Base-by-base conservation (phyloP, 2,113 vertebrate species). In the Phaetusa simplex region DNA sequence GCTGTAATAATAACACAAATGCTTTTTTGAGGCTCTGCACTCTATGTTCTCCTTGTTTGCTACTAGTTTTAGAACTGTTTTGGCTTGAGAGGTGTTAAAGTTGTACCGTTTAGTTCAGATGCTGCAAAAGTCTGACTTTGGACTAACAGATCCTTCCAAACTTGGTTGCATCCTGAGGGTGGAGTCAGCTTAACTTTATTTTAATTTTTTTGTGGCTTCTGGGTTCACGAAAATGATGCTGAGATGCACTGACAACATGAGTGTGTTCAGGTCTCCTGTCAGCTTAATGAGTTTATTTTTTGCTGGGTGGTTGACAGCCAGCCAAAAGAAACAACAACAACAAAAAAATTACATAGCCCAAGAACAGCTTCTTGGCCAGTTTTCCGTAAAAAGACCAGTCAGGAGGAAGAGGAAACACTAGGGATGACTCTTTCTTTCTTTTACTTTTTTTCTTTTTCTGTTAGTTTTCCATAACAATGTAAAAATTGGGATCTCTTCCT, bases 211-310 rank as follows among this genome's bases (percentile, higher is more conserved):
- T 55, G 1, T 76, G 55, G 42, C 42, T 84, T 71, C 82, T 80
- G 70, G 19, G 53, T 81, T 92, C 42, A 30, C 0, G 0, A 53
- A 49, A 70, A 4, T 90, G 91, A 88, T 67, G 67, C 70, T 88
- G 92, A 93, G 93, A 82, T 77, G 61, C 72, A 40, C 38, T 94
- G 95, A 91, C 71, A 94, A 53, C 45, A 32, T 5, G 64, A 95
- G 65, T 43, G 71, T 72, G 91, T 80, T 87, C 82, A 53, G 45
- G 82, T 84, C 93, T 92, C 26, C 82, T 82, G 80, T 87, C 82
- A 80, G 30, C 53, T 73, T 93, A 95, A 95, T 94, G 89, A 95
- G 76, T 95, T 95, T 95, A 70, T 93, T 96, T 94, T 94, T 94
- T 95, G 91, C 32, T 77, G 73, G 56, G 56, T 82, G 72, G n/a